phyloP scores from a whole-genome alignment of 2,888 invertebrate species.

The Campopleginae sp. region DNA sequence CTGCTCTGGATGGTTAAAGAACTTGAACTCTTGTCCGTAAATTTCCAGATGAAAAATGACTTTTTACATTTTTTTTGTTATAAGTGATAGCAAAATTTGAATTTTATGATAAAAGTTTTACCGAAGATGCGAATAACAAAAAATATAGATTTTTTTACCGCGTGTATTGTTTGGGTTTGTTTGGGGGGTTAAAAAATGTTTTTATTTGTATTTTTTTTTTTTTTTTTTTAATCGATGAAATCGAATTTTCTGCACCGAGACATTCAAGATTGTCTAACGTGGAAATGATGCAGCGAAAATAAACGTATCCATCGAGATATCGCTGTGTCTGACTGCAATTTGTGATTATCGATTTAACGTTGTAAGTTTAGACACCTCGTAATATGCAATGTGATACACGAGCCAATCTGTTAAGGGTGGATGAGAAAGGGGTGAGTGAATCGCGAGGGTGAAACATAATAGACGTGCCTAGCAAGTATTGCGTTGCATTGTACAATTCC shows the following conservation, averaged over 20 bases:
- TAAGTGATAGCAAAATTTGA: not conserved
- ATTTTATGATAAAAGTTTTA: not conserved
- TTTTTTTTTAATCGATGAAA: not conserved
- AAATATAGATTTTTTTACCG: not conserved
- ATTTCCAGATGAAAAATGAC: not conserved
- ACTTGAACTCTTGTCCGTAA: not conserved
- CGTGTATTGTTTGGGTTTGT: too few relatives aligned
- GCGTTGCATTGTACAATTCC: constrained; percentile 35
- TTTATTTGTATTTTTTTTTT: too few relatives aligned
- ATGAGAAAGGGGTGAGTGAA: constrained; percentile 16
- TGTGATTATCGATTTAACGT: constrained; percentile 41
- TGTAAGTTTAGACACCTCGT: constrained; percentile 28
- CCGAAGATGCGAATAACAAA: not conserved
- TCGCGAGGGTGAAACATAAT: constrained; percentile 30
- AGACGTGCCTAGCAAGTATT: constrained; percentile 12
- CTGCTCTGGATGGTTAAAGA: not conserved
- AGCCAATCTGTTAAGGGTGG: constrained; percentile 18
- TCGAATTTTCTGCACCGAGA: not conserved
- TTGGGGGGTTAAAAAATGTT: too few relatives aligned
- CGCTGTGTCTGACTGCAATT: constrained; percentile 26
- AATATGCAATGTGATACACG: constrained; percentile 22
- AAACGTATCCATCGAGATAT: constrained; percentile 14
- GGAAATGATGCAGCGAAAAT: not conserved
- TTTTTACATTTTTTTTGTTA: not conserved
- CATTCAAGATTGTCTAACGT: not conserved